These are phyloP conservation scores for Erpornis zantholeuca DNA, from an alignment of 2,113 vertebrate species.

Conservation along the genomic window DNA sequence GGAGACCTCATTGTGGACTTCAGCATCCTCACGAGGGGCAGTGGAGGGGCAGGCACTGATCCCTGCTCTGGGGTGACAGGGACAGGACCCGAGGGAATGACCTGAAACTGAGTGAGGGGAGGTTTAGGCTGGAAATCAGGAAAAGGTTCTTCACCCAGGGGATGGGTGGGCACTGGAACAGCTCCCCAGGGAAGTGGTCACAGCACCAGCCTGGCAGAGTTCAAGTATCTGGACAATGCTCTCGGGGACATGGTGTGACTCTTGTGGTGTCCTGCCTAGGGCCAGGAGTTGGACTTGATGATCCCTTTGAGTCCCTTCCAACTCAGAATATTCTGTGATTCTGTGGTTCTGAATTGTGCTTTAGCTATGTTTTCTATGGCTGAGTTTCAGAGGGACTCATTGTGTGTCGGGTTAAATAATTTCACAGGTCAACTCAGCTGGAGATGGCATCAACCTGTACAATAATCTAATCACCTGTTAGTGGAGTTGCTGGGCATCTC, in stretches of 20 bases:
- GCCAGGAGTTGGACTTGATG: background rate
- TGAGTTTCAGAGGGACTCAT: background rate
- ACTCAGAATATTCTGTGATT: background rate
- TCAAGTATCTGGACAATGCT: background rate
- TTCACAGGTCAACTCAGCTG: background rate
- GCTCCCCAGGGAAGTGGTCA: background rate
- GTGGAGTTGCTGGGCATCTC: background rate
- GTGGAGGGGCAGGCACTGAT: background rate
- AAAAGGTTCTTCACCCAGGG: background rate
- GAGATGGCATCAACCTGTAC: background rate
- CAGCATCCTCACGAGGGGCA: accelerated
- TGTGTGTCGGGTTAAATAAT: background rate
- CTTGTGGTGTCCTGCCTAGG: background rate
- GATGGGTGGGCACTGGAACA: background rate
- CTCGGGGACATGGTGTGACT: no score
- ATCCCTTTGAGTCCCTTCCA: background rate
- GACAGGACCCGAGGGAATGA: background rate
- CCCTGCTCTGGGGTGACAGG: background rate
- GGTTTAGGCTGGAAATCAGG: background rate
- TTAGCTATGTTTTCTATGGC: background rate
- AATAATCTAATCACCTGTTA: background rate
- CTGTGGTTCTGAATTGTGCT: background rate
- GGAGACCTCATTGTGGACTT: background rate
- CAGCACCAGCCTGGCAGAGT: background rate
- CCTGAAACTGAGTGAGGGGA: background rate